Evolutionary conservation across 2,888 invertebrate species (phyloP), one percentile per base, ranked within the genome.

Genomic region (Lottia gigantea): DNA sequence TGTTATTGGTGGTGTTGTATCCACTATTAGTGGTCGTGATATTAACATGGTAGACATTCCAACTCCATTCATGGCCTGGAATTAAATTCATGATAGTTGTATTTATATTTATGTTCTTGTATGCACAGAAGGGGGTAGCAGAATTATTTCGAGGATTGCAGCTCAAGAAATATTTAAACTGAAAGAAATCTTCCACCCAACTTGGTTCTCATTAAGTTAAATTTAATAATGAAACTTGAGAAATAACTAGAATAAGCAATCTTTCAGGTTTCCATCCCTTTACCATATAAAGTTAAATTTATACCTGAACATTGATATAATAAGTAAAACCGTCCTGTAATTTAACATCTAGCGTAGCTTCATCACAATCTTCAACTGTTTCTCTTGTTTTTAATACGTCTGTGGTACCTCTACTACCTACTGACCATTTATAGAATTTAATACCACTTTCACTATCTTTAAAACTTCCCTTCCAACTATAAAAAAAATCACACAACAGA

Each of bases 261-360:
- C n/a, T n/a, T n/a, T n/a, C n/a, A n/a, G n/a, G n/a, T n/a, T n/a
- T n/a, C n/a, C n/a, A n/a, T n/a, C n/a, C n/a, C n/a, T n/a, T n/a
- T n/a, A n/a, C n/a, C n/a, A n/a, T n/a, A n/a, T n/a, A n/a, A n/a
- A 31, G 31, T 31, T 31, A 31, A 31, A 4, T 2, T 40, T 40
- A 7, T 46, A 73, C 75, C 71, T 70, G 70, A 25, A 76, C 72
- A 23, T 71, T 68, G 46, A 76, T 46, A 63, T 70, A 76, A 46
- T 74, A 76, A 3, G 67, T 68, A 26, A 74, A 69, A 14, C 75
- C 75, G 23, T 72, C 74, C 14, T 66, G 64, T 40, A 74, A 49
- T 26, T 62, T 55, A 23, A 23, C 46, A 46, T 55, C 49, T 15
- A 64, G 63, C 14, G 45, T 55, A 45, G 64, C 19, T 12, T 64